phyloP scores from a whole-genome alignment of 2,113 vertebrate species.

The Noturus placidus region DNA sequence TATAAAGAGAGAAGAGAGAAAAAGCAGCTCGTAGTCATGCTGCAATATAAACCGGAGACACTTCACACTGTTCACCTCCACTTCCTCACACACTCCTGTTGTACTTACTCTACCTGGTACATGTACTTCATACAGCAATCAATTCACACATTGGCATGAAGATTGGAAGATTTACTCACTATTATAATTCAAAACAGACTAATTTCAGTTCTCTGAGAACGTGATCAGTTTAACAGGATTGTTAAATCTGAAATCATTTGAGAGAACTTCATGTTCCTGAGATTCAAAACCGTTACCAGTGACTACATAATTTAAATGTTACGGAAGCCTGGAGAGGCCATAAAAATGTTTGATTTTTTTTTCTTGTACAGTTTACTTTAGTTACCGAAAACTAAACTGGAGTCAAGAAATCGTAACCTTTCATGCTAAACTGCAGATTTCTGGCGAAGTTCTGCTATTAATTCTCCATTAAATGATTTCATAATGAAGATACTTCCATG shows the following conservation, averaged over 20 bases:
- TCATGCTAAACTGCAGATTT: background rate
- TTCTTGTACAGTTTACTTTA: too few species aligned
- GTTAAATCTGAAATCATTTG: background rate
- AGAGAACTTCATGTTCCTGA: background rate
- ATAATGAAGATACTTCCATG: background rate
- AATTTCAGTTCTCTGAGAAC: too few species aligned
- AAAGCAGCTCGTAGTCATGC: background rate
- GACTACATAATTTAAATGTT: background rate
- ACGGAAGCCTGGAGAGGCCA: background rate
- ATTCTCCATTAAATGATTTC: background rate
- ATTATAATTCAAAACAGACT: too few species aligned
- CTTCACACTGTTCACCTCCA: background rate
- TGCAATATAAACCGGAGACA: background rate
- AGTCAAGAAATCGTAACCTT: background rate
- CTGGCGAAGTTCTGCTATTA: background rate
- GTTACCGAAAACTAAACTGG: too few species aligned
- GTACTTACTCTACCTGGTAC: background rate
- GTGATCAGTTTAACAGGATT: background rate
- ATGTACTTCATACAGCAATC: too few species aligned
- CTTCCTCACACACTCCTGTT: background rate
- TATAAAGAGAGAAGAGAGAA: background rate
- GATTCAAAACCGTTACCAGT: background rate
- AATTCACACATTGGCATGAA: background rate
- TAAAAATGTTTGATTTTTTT: too few species aligned
- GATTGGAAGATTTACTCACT: background rate